Conservation (phyloP, 2,888 invertebrate genomes). For the Thumatha senex region DNA sequence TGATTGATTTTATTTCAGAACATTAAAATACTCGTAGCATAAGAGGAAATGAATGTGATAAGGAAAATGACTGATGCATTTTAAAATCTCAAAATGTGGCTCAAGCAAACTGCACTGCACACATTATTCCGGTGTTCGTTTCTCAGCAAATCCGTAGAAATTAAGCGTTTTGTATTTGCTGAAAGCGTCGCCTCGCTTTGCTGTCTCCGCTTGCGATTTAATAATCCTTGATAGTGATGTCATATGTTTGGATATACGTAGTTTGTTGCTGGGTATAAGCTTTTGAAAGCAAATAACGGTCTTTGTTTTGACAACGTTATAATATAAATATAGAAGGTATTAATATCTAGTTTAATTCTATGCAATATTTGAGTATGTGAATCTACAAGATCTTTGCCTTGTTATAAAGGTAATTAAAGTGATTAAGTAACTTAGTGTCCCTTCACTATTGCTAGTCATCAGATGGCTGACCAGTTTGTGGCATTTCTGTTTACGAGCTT, state of each 20-base stretch:
- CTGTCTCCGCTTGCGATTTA: constrained; percentile 19
- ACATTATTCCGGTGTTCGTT: constrained; percentile 41
- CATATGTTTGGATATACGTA: constrained; percentile 4
- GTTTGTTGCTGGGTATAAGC: neutral
- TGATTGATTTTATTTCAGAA: neutral
- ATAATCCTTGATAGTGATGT: constrained; percentile 23
- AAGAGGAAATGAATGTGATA: neutral
- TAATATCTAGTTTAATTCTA: too few species aligned
- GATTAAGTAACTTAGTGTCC: too few species aligned
- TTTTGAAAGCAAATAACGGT: neutral
- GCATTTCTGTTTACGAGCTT: too few species aligned
- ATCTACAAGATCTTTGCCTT: too few species aligned
- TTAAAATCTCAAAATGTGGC: constrained; percentile 7
- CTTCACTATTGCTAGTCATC: too few species aligned
- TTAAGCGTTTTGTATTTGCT: constrained; percentile 46
- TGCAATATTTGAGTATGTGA: too few species aligned
- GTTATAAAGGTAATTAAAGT: too few species aligned
- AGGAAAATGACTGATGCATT: too few species aligned
- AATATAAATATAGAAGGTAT: too few species aligned
- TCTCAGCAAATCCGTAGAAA: constrained; percentile 48
- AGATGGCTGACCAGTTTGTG: too few species aligned
- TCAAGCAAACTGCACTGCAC: constrained; percentile 17
- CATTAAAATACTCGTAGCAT: neutral
- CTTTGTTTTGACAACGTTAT: too few species aligned
- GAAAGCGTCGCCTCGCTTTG: constrained; percentile 11